Base-by-base conservation (phyloP, 2,113 vertebrate species). In the Phasianus colchicus region DNA sequence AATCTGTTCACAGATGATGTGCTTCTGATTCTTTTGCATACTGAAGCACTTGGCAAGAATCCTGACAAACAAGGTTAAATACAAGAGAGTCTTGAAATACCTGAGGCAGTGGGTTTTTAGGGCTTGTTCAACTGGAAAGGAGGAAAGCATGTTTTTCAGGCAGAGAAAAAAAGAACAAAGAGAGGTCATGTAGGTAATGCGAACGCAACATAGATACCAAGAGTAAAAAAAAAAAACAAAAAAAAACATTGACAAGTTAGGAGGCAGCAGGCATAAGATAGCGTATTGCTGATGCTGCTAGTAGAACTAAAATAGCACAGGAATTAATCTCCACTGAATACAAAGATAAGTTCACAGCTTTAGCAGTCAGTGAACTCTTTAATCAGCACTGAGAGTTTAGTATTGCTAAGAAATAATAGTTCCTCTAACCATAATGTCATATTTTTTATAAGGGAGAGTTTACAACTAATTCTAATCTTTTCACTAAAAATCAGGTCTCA, bases 21-120 rank as follows among this genome's bases (percentile, higher is more conserved):
- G 58, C 45, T 32, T 74, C 8, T 77, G 92, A 92, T 90, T 75
- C 66, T 86, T 94, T 77, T 83, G 67, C 60, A 71, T 54, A 84
- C 86, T 72, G 47, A 85, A 47, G 86, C 22, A 1, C 36, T 76
- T 93, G 57, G 73, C 74, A 80, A 89, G 79, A 86, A 95, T 74
- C 74, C 64, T 77, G 60, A 89, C 66, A 90, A 92, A 90, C 5
- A 66, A 91, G 52, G 19, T 93, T 94, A 86, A 87, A 67, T 45
- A 88, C 79, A 69, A 61, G 81, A 84, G 75, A 66, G 45, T n/a
- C 69, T 91, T 63, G 67, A 85, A 95, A 66, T 86, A 87, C 81
- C 54, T 2, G 3, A 86, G 81, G 83, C 86, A 70, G 24, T 55
- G 27, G 13, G 13, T 79, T 94, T 96, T 54, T 76, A 89, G 87